Conservation (phyloP, 2,888 invertebrate species). For the Salticus scenicus region DNA sequence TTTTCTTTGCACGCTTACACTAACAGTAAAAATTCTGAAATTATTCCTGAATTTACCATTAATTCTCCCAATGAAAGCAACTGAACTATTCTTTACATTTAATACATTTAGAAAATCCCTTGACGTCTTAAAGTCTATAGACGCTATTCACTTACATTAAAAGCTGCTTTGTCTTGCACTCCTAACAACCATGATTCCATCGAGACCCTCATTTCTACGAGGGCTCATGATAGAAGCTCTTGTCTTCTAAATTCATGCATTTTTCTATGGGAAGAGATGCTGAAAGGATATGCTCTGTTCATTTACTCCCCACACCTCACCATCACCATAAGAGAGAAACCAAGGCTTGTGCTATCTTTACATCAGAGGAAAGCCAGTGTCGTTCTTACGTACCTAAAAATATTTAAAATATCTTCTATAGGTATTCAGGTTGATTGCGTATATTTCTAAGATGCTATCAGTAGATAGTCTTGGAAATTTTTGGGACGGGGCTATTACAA, state of each 20-base stretch:
- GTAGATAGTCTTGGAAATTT: not conserved
- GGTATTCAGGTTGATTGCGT: not conserved
- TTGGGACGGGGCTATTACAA: not conserved
- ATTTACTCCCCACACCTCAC: slow-evolving; percentile 17
- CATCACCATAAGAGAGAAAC: not conserved
- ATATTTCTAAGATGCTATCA: not conserved
- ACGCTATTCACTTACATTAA: no score
- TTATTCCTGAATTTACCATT: no score
- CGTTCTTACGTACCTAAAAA: slow-evolving; percentile 19
- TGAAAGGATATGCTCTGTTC: not conserved
- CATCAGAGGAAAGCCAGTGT: slow-evolving; percentile 18
- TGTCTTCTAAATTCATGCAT: slow-evolving; percentile 27
- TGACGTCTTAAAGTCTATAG: no score
- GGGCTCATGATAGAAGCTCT: slow-evolving; percentile 19
- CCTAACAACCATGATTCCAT: not conserved
- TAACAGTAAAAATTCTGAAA: no score
- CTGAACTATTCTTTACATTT: no score
- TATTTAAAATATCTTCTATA: not conserved
- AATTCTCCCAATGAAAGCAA: no score
- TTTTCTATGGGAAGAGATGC: slow-evolving; percentile 22
- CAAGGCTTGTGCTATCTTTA: slow-evolving; percentile 13
- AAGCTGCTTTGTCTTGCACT: not conserved
- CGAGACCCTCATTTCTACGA: not conserved
- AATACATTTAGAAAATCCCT: no score
- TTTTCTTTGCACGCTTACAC: no score